Base-by-base conservation (phyloP, 2,113 vertebrate genomes). In the Parus major region DNA sequence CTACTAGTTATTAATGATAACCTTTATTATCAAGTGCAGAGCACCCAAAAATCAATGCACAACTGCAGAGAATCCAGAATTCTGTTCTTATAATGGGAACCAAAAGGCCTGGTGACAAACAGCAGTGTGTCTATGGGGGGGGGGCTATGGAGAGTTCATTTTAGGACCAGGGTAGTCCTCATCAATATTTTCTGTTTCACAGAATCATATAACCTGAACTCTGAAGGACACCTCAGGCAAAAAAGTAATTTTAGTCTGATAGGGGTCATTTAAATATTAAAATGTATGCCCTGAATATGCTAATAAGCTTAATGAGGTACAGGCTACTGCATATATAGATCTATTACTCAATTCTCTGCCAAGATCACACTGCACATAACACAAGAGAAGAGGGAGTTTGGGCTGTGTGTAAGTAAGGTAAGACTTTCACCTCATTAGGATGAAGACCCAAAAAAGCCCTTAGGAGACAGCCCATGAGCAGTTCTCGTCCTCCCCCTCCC, bases 71-170 rank as follows among this genome's bases (percentile, higher is more conserved):
- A 36, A 55, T 4, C 31, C 61, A 61, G 33, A 64, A 41, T 1
- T 23, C 19, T 12, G 2, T 22, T 36, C n/a, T 55, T 19, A 28
- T 6, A 19, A 31, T 35, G 20, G 24, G 44, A 59, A 27, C 19
- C 33, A 64, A 29, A 83, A 84, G 35, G 28, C 42, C 22, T 27
- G 14, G 12, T 59, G n/a, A 61, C 3, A 9, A 46, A 52, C 5
- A 56, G 46, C 24, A 53, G 22, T 3, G 12, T 12, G 60, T 17
- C 33, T 19, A 9, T 25, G 14, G 24, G 0, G 1, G 0, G 1
- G 5, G 5, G 14, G 39, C 39, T 4, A 36, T 4, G 8, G 5
- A 24, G 4, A 9, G 11, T 2, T 18, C 3, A 42, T 24, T 44
- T 84, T 39, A 72, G 33, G 41, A 64, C 14, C 13, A 42, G 55